Evolutionary conservation across 35 echinoderm and acorn worm genomes (phyloP).

Genomic region (Hemicentrotus pulcherrimus): DNA sequence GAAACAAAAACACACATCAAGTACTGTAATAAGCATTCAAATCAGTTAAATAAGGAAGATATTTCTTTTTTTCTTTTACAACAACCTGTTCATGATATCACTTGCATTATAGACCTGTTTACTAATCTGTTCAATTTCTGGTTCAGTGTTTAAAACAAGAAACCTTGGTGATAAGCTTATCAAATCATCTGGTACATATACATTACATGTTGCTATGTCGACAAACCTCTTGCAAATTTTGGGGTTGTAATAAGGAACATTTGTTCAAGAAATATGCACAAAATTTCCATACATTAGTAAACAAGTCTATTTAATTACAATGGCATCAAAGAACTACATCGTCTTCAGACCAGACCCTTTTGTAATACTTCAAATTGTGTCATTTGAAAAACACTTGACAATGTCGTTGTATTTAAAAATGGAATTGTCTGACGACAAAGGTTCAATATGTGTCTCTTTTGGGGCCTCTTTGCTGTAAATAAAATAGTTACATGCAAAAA

Average conservation of each 20-base stretch:
- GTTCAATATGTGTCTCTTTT: not conserved
- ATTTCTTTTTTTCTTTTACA: not conserved
- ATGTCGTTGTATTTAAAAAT: not conserved
- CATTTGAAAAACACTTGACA: not conserved
- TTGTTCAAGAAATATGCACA: not conserved
- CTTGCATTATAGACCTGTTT: not conserved
- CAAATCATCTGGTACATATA: too few relatives aligned
- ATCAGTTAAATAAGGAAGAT: not conserved
- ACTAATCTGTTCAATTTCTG: not conserved
- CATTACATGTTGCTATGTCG: not conserved
- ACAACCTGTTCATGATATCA: not conserved
- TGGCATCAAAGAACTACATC: not conserved
- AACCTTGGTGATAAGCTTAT: not conserved
- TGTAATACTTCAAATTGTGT: not conserved
- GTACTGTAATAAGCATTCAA: constrained; percentile 13
- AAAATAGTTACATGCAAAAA: not conserved
- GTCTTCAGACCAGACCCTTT: not conserved
- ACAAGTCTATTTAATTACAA: not conserved
- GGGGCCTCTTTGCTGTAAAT: not conserved
- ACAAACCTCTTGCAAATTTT: not conserved
- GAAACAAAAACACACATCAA: not conserved
- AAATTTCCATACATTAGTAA: not conserved
- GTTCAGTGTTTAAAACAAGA: not conserved
- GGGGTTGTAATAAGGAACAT: not conserved
- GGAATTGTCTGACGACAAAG: not conserved